These are phyloP conservation scores for Thysanoteuthis rhombus DNA, from an alignment of 2,888 invertebrate species.

Conservation along the genomic window DNA sequence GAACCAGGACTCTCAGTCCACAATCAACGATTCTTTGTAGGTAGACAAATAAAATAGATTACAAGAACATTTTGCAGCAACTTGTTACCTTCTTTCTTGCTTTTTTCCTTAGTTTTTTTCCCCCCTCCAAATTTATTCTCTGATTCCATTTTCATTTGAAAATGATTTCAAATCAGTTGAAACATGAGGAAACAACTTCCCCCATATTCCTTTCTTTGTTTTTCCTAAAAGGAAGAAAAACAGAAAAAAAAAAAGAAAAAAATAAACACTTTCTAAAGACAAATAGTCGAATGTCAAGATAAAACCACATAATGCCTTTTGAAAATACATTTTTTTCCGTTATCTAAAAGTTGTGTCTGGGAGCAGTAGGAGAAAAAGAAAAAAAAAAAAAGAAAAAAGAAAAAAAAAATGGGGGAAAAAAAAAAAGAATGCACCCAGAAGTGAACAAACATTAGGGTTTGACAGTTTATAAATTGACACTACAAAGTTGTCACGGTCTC, in stretches of 20 bases:
- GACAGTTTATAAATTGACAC: neutral
- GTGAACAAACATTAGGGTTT: neutral
- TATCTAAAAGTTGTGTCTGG: neutral
- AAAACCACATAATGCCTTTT: constrained; percentile 12
- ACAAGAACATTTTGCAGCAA: neutral
- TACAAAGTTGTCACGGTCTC: neutral
- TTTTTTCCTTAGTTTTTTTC: neutral
- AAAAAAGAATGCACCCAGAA: neutral
- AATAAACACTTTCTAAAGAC: neutral
- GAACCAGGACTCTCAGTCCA: neutral
- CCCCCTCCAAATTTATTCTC: neutral
- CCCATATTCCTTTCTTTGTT: neutral
- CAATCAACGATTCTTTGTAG: neutral
- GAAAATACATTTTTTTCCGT: neutral
- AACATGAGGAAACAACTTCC: neutral
- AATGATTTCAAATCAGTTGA: neutral
- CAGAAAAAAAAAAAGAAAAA: neutral
- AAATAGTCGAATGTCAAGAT: neutral
- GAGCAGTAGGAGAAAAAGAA: neutral
- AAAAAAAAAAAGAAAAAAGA: neutral
- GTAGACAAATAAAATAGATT: neutral
- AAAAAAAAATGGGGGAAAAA: neutral
- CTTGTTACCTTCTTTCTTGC: neutral
- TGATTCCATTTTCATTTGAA: neutral
- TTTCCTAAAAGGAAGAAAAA: neutral